Conservation (phyloP, 1,140 invertebrate genomes). For the Cyclina sinensis region DNA sequence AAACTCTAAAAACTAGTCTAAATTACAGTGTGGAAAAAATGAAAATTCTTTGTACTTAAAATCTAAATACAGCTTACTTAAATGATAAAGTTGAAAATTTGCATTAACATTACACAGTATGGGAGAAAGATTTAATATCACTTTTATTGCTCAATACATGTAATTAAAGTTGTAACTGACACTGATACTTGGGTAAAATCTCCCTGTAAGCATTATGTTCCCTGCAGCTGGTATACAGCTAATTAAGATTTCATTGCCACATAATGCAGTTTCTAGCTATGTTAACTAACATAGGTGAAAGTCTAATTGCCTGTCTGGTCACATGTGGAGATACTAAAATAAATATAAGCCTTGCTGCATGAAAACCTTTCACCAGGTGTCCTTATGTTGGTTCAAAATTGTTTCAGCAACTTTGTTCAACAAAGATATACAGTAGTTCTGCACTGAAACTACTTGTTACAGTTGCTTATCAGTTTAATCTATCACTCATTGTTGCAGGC, state of each 20-base stretch:
- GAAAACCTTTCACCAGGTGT: too few relatives aligned
- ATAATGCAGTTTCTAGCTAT: neutral
- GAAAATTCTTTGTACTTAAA: too few relatives aligned
- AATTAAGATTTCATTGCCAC: conserved; percentile 13
- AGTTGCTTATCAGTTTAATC: too few relatives aligned
- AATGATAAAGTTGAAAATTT: neutral
- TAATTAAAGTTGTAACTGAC: conserved; percentile 16
- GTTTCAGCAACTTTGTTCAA: too few relatives aligned
- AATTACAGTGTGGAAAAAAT: too few relatives aligned
- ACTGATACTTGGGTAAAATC: neutral
- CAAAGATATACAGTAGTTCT: too few relatives aligned
- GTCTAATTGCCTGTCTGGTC: neutral
- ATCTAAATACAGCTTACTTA: too few relatives aligned
- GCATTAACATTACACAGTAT: conserved; percentile 4
- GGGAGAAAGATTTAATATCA: neutral
- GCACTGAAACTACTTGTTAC: too few relatives aligned
- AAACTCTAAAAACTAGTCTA: too few relatives aligned
- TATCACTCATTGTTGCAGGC: conserved; percentile 90
- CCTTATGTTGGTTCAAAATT: too few relatives aligned
- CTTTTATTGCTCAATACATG: neutral
- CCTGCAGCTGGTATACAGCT: conserved; percentile 6
- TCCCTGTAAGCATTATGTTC: neutral
- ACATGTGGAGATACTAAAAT: neutral
- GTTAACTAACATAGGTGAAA: neutral
- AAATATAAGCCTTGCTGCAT: too few relatives aligned